Evolutionary conservation across 2,888 invertebrate genomes (phyloP), one percentile per base, ranked within the genome.

Genomic region (Elegia similella): DNA sequence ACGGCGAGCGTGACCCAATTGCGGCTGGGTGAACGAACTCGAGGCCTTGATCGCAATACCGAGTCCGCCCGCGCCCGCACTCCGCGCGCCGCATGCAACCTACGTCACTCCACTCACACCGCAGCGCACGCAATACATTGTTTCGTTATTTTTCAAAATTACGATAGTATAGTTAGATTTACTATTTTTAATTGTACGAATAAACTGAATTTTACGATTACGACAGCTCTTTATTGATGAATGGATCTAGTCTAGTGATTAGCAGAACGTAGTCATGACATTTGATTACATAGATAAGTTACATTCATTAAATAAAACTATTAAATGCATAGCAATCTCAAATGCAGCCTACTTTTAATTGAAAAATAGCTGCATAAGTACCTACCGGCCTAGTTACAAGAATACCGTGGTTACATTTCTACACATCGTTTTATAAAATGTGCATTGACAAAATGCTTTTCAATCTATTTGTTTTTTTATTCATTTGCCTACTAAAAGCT

Each of bases 31-130:
- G 88, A 89, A 91, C 89, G 90, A 90, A 87, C 91, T 80, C 76
- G 79, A 72, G 90, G 90, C 91, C 91, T 90, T 91, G 91, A 89
- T 91, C 91, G 91, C 91, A 90, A 90, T 91, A 86, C 82, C 73
- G 79, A 71, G 65, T 61, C 68, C 71, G 75, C 76, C 72, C 62
- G 69, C 59, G 66, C 66, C 67, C 69, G 58, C 70, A 46, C 67
- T 62, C 57, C 69, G 65, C 66, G 60, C 63, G 53, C 71, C 66
- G 61, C 73, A 59, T 63, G 64, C 70, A 56, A 60, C 66, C 69
- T 70, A 80, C 84, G 82, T 82, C 84, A 82, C 74, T 16, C 50
- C 30, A 38, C 16, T 50, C 50, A 50, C 50, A 34, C 50, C 32
- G 17, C 47, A 68, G 50, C 62, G 54, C 62, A 78, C 75, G 74